These are phyloP conservation scores for Paramisgurnus dabryanus DNA, from an alignment of 2,113 vertebrate species.

Conservation along the genomic window DNA sequence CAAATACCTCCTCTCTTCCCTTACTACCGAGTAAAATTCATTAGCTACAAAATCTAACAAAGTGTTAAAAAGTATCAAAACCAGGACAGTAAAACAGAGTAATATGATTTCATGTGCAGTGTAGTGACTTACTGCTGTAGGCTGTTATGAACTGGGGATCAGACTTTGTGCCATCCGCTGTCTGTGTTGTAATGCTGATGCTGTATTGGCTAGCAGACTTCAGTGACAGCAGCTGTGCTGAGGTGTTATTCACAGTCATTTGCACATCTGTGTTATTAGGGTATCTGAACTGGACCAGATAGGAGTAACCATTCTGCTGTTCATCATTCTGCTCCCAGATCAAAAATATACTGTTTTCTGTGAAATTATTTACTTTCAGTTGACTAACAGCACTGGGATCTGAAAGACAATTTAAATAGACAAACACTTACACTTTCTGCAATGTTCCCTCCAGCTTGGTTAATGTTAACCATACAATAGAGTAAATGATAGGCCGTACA, in stretches of 20 bases:
- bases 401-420: constrained; percentile 2
- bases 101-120: not conserved
- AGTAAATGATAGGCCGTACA: not conserved
- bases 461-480: no score
- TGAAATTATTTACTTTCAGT: not conserved
- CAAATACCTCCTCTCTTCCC: no score
- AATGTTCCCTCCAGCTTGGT: not conserved
- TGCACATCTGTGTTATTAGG: not conserved
- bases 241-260: not conserved
- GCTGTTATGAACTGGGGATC: not conserved
- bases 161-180: constrained; percentile 13
- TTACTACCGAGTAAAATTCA: no score
- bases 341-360: constrained; percentile 13
- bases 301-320: not conserved
- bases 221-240: not conserved
- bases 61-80: not conserved
- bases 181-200: constrained; percentile 28
- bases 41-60: no score
- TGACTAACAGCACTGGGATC: not conserved
- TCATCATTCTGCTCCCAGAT: not conserved
- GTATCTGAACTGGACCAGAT: not conserved
- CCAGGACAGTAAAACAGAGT: not conserved
- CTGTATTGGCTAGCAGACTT: constrained; percentile 20
- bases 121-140: constrained; percentile 25
- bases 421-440: not conserved